phyloP scores from a whole-genome alignment of 2,113 vertebrate genomes.

The Egretta garzetta region DNA sequence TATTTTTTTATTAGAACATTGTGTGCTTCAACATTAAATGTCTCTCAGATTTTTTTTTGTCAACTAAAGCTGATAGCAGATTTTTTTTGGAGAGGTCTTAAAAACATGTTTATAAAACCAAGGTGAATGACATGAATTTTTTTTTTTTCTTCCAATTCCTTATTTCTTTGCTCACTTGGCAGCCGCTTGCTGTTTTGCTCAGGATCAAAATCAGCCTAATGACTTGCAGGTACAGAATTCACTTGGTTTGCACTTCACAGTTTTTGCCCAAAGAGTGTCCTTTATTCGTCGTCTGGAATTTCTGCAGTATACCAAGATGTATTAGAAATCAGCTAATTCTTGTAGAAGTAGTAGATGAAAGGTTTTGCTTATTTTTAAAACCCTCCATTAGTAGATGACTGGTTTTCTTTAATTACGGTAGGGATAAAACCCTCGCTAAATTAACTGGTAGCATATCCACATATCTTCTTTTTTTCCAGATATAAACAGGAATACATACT shows the following conservation, averaged over 20 bases:
- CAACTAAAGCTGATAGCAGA: not conserved
- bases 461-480: not conserved
- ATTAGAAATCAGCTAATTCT: not conserved
- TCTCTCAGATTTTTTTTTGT: not conserved
- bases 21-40: conserved; percentile 19
- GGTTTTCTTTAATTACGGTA: not conserved
- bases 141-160: not conserved
- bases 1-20: conserved; percentile 57
- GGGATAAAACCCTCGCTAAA: not conserved
- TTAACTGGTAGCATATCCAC: not conserved
- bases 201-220: not conserved
- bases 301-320: not conserved
- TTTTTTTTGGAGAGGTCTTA: not conserved
- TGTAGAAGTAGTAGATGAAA: not conserved
- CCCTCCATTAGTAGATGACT: not conserved
- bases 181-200: conserved; percentile 4
- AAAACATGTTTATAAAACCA: conserved; percentile 31
- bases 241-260: not conserved
- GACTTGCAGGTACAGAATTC: not conserved
- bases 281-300: not conserved
- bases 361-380: not conserved
- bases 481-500: not conserved
- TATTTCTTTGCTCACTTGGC: not conserved
- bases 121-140: not conserved
- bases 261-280: not conserved